Base-by-base conservation (phyloP, 2,888 invertebrate species). In the Cantharis nigra region DNA sequence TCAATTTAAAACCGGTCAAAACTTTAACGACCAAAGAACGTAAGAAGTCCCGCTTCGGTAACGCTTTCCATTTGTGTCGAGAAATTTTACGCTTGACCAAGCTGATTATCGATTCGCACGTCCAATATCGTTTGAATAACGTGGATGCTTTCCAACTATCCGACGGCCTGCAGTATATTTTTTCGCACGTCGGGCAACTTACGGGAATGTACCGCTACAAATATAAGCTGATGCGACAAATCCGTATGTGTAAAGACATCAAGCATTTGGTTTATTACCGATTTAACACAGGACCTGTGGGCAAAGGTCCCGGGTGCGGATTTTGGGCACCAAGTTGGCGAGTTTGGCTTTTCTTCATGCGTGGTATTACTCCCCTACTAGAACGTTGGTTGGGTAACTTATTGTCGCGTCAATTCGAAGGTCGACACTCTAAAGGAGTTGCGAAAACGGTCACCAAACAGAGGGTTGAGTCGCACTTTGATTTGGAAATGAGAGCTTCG, bases 391-490 rank as follows among this genome's bases (percentile, higher is more conserved):
- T 99, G n/a, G 99, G 99, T 14, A 99, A 99, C 90, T 90, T 99
- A 84, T 91, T 99, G 67, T 99, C 99, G 0, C 92, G 99, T 82
- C 99, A 99, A 90, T 99, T 99, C 87, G 99, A 99, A 89, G 99
- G 99, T 72, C 92, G 99, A 83, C 99, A 99, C 89, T 98, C 98
- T 0, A 99, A 99, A 89, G 99, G 99, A 82, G 99, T 99, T 2
- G 99, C 99, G 0, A 99, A 99, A 89, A 99, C 99, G 0, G 99
- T 99, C 7, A 99, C 99, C 1, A 99, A 99, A 87, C 99, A 99
- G 89, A 93, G 99, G 84, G 99, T 99, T 0, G 99, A 99, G 87
- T 98, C 98, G 67, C 99, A 99, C 91, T 99, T 99, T 89, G 99
- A 99, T 92, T 91, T 99, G 82, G 99, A 99, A 89, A 90, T 99